phyloP scores from a whole-genome alignment of 2,797 vertebrate species.

The Lepus oiostolus region DNA sequence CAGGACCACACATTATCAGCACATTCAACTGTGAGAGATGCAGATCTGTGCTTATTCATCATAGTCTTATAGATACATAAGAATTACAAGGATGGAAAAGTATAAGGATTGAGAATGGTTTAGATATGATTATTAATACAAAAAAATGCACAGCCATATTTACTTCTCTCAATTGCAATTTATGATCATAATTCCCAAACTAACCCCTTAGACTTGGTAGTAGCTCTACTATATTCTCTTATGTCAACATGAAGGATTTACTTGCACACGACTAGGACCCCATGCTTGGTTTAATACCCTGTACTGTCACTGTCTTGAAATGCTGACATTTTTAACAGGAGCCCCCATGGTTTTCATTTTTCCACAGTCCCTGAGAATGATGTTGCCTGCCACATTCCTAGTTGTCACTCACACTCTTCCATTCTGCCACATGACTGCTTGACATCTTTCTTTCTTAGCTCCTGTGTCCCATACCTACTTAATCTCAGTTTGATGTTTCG shows the following conservation, averaged over 20 bases:
- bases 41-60: neutral
- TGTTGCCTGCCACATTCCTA: neutral
- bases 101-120: neutral
- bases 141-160: conserved; percentile 7
- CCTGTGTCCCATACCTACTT: neutral
- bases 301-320: neutral
- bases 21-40: neutral
- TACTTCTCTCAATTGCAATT: neutral
- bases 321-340: conserved; percentile 15
- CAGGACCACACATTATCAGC: neutral
- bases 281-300: neutral
- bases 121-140: conserved; percentile 33
- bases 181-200: neutral
- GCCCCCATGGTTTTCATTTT: neutral
- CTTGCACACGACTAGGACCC: neutral
- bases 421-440: neutral
- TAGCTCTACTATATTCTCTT: neutral
- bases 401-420: neutral
- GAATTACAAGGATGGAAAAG: neutral
- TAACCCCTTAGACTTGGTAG: neutral
- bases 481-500: neutral
- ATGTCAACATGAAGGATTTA: neutral
- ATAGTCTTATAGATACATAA: neutral
- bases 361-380: neutral
- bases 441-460: neutral